Conservation (phyloP, 1,140 invertebrate genomes). For the Zaprionus ghesquierei region DNA sequence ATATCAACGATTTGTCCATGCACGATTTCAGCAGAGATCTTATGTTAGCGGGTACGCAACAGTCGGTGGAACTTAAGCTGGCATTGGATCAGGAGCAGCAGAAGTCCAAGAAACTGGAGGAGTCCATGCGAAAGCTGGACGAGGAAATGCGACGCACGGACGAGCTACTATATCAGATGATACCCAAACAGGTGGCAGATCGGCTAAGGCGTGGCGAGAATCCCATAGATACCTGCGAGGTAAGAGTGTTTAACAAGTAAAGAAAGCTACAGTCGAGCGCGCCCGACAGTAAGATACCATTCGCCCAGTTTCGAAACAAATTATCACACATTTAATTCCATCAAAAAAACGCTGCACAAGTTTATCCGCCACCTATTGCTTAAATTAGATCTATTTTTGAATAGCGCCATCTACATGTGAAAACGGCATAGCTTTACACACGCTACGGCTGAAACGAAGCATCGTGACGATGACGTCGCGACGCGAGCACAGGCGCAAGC, state of each 20-base stretch:
- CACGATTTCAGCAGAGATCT: conserved; percentile 98
- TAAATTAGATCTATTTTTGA: no score
- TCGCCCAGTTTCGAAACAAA: no score
- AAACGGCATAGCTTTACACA: no score
- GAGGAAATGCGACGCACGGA: conserved; percentile 98
- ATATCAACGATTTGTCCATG: conserved; percentile 98
- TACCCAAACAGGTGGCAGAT: conserved; percentile 98
- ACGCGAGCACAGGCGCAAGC: no score
- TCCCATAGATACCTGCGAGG: conserved; percentile 97
- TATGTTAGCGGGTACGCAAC: conserved; percentile 97
- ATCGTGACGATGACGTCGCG: no score
- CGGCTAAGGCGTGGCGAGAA: conserved; percentile 95
- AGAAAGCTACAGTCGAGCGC: no score
- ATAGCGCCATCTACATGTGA: no score
- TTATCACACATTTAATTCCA: no score
- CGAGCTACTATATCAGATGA: conserved; percentile 98
- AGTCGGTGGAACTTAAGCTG: conserved; percentile 97
- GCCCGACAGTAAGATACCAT: no score
- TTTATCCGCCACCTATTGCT: no score
- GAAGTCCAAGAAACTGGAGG: conserved; percentile 97
- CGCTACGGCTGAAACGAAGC: no score
- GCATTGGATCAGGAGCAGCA: conserved; percentile 98
- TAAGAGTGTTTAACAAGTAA: conserved; percentile 84
- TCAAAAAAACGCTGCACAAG: no score
- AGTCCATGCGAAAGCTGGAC: conserved; percentile 97